Percentiles rank a stretch among this genome's conserved stretches.
Evolutionary conservation across 2,113 vertebrate genomes (phyloP).

Genomic region (Sceloporus undulatus): DNA sequence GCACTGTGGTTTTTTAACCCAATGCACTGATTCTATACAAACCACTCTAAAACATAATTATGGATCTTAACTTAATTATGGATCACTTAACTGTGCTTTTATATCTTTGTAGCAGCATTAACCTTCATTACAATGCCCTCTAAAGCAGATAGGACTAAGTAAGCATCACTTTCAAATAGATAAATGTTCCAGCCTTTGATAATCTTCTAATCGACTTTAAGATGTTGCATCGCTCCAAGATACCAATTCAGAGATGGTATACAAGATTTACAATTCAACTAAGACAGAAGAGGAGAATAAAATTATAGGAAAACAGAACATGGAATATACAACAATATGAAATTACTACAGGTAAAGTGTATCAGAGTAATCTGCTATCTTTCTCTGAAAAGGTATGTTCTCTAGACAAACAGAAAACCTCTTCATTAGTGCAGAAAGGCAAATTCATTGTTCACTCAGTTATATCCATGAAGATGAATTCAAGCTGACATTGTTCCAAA

Average conservation of each 20-base stretch:
- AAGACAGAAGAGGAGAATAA: background rate
- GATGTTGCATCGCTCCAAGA: background rate
- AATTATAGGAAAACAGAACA: background rate
- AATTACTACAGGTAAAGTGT: background rate
- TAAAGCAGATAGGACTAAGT: accelerated
- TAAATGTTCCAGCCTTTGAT: background rate
- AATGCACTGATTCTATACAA: conserved; percentile 1
- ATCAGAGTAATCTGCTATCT: background rate
- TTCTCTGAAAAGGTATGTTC: background rate
- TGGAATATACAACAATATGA: background rate
- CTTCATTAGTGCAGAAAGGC: background rate
- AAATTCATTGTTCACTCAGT: background rate
- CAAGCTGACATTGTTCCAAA: background rate
- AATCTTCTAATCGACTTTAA: background rate
- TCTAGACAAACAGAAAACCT: background rate
- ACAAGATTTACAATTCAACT: background rate
- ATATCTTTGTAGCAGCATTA: conserved; percentile 25
- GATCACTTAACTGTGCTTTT: background rate
- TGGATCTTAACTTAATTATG: background rate
- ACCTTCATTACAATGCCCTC: conserved; percentile 24
- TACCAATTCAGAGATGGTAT: background rate
- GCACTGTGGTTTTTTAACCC: background rate
- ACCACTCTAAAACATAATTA: background rate
- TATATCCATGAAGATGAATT: background rate
- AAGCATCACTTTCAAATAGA: accelerated